Base-by-base conservation (phyloP, 1,140 invertebrate species). In the Achroia grisella region DNA sequence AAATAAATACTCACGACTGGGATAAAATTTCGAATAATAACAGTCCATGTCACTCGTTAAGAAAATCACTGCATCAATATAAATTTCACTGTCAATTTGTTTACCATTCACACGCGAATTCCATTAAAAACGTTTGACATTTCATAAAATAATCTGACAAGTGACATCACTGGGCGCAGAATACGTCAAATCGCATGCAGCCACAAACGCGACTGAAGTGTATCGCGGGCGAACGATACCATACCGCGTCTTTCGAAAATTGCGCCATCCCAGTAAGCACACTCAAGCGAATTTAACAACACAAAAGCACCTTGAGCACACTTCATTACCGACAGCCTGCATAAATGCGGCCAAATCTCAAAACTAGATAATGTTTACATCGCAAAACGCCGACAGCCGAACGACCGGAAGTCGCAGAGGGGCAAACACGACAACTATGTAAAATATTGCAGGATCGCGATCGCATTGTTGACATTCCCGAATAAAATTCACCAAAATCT, bases 361-460 rank as follows among this genome's bases (percentile, higher is more conserved):
- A 76, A 79, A 79, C 77, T 84, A 84, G 77, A 81, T 82, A 81
- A 80, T 85, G 80, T 84, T 85, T 85, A 86, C 82, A 87, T 81
- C 79, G 73, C 77, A 71, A 79, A 84, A 83, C 77, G 73, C 79
- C 80, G 74, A 80, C 82, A 86, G 72, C 84, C 83, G 71, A 80
- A 76, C 83, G 74, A 75, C 81, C 88, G 87, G 87, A 88, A 87
- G 88, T 88, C 81, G 79, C 76, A 73, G 76, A 82, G 82, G 87
- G 84, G 85, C 88, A 90, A 90, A 90, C 89, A 89, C 88, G 89
- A 89, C 89, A 92, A 92, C 88, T 92, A 92, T 92, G 90, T 91
- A 90, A 92, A 91, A 89, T 91, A 92, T 92, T 91, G 88, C 87
- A 90, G 90, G 89, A 92, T 92, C 87, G 88, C 89, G 87, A 88